Base-by-base conservation (phyloP, 2,113 vertebrate species). In the Oenanthe oenanthe region DNA sequence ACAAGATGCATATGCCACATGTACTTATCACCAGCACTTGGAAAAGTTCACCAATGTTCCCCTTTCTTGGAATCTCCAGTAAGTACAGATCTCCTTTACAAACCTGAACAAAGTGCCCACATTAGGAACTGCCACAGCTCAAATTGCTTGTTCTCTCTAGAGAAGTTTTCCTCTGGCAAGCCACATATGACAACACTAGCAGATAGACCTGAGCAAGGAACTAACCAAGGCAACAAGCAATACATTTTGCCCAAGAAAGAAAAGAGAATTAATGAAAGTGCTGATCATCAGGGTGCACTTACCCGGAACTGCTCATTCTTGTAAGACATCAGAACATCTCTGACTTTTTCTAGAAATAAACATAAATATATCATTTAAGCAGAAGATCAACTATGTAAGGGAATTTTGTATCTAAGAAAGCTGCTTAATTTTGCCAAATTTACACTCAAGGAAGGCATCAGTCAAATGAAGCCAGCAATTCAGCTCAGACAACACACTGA, bases 231-330 rank as follows among this genome's bases (percentile, higher is more conserved):
- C 24, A 82, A 72, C 42, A 78, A 70, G 6, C 6, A 57, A 31
- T 14, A 63, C 25, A 34, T 42, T 47, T 2, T 68, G 62, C 19
- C 21, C 20, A 60, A 48, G 62, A 22, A 79, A 62, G 58, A 78
- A 60, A 68, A 6, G 7, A 56, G 53, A 92, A 81, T 50, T 67
- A 89, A 5, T 0, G 0, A 1, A 83, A 83, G 9, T 8, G 29
- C 15, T 48, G 22, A 65, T 53, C 25, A 65, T 53, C 25, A 85
- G 38, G 50, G 16, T 29, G 34, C 65, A 92, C 95, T 97, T 98
- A 99, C 98, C 98, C 98, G 98, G 93, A 98, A 98, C 72, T 98
- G 99, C 68, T 99, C 98, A 38, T 98, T 98, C 94, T 98, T 98
- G 73, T 98, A 99, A 13, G 98, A 98, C 9, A 98, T 96, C 91